A percentile compares a stretch with the other conserved stretches of the same genome.
These are phyloP conservation scores for Watsonalla binaria DNA, from an alignment of 2,888 invertebrate genomes.

Conservation along the genomic window DNA sequence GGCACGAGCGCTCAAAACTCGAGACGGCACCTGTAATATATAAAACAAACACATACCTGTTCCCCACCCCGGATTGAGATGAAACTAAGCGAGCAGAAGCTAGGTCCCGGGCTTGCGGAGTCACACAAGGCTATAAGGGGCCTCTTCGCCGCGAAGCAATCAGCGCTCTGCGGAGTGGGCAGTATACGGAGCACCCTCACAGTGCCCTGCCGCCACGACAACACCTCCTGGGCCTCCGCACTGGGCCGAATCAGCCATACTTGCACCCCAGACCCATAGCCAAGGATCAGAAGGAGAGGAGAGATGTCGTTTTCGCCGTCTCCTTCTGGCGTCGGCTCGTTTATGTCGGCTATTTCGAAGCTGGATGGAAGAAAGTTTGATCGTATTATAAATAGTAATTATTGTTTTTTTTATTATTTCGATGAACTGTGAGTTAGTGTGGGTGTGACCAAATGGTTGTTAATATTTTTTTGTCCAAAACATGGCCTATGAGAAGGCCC, in stretches of 20 bases:
- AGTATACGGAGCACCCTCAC: slow-evolving; percentile 90
- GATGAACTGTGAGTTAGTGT: no score
- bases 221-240: slow-evolving; percentile 96
- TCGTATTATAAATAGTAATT: no score
- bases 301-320: slow-evolving; percentile 85
- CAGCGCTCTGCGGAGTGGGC: slow-evolving; percentile 87
- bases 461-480: no score
- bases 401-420: no score
- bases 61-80: slow-evolving; percentile 91
- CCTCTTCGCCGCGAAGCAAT: slow-evolving; percentile 87
- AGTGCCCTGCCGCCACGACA: slow-evolving; percentile 95
- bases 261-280: slow-evolving; percentile 77
- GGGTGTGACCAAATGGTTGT: no score
- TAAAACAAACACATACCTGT: slow-evolving; percentile 68
- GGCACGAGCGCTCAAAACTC: background rate
- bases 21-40: background rate
- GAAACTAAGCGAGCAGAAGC: slow-evolving; percentile 89
- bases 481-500: no score
- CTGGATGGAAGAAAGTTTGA: slow-evolving; percentile 36
- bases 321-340: slow-evolving; percentile 85
- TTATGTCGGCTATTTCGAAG: slow-evolving; percentile 92
- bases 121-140: slow-evolving; percentile 95
- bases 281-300: slow-evolving; percentile 91
- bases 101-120: slow-evolving; percentile 86
- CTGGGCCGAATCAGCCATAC: slow-evolving; percentile 92